Percentiles rank a stretch among this genome's conserved stretches.
Conservation (phyloP, 2,888 invertebrate species). For the Allacma fusca region DNA sequence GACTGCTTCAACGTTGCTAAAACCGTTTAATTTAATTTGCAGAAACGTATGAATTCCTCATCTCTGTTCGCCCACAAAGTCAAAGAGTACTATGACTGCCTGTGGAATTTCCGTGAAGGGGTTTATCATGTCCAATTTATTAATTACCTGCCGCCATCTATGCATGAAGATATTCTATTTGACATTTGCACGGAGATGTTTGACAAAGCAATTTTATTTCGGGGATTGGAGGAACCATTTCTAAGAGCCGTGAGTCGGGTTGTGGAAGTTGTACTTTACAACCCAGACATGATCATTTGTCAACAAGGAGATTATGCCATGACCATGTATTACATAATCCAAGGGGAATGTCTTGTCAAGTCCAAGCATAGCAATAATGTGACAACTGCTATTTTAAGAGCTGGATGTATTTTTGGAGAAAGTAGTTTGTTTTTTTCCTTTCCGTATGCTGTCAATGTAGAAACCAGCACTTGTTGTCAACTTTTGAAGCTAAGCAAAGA, state of each 20-base stretch:
- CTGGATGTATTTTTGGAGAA: conserved; percentile 59
- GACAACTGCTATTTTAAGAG: conserved; percentile 50
- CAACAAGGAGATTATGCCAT: conserved; percentile 51
- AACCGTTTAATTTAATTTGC: background rate
- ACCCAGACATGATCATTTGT: conserved; percentile 58
- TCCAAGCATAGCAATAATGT: conserved; percentile 51
- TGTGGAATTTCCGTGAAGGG: conserved; percentile 59
- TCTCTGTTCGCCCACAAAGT: conserved; percentile 53
- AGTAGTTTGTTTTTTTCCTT: conserved; percentile 56
- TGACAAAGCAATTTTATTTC: conserved; percentile 57
- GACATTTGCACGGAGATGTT: conserved; percentile 60
- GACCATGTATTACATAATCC: conserved; percentile 57
- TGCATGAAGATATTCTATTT: conserved; percentile 52
- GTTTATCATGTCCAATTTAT: conserved; percentile 54
- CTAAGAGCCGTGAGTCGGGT: conserved; percentile 52
- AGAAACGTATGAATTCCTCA: conserved; percentile 44
- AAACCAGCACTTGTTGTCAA: conserved; percentile 58
- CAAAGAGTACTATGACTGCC: conserved; percentile 54
- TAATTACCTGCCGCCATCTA: conserved; percentile 45
- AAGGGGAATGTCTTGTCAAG: conserved; percentile 57
- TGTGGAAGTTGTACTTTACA: conserved; percentile 54
- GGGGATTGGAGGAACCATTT: conserved; percentile 55
- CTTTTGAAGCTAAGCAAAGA: conserved; percentile 53
- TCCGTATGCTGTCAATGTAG: conserved; percentile 54
- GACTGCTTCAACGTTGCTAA: too few species aligned